Evolutionary conservation across 2,888 invertebrate genomes (phyloP), one percentile per base, ranked within the genome.

Genomic region (Eupelmus urozonus): DNA sequence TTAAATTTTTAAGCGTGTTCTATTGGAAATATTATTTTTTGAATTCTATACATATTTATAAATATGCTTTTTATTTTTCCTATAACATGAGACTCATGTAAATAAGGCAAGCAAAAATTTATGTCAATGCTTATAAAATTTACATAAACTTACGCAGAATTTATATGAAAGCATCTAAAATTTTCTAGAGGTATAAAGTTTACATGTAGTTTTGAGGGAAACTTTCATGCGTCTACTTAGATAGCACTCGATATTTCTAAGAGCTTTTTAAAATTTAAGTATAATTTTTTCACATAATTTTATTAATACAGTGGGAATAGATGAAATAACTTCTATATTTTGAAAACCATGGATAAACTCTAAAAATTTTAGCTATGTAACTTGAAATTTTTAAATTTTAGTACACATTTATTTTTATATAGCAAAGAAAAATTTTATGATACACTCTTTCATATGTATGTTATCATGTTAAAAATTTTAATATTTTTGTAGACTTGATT

Each of bases 61-160:
- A 4, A 55, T 34, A 20, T 16, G n/a, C n/a, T 60, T 71, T n/a
- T 29, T 20, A n/a, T n/a, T 23, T 29, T 20, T 20, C 20, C 2
- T 60, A 13, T 51, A 60, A 51, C 18, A 29, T 42, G n/a, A 23
- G 23, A 45, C 7, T 60, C 27, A 27, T 34, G 13, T 20, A 16
- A 42, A 42, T 40, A 25, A 20, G 1, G 27, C 27, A 45, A n/a
- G 42, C 63, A 55, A 27, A 29, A 65, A 71, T 60, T 60, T 71
- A 71, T 60, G 23, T 34, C 60, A 60, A 65, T 62, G 65, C 45
- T 73, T 57, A 45, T 63, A 29, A 65, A 65, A 57, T 73, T 73
- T 73, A 13, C 63, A 73, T 73, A 34, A 57, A 73, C 7, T 20
- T 16, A 4, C 45, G 23, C n/a, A 18, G 65, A 65, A 65, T 65